phyloP scores from a whole-genome alignment of 2,888 invertebrate genomes.

The Zeuzera pyrina region DNA sequence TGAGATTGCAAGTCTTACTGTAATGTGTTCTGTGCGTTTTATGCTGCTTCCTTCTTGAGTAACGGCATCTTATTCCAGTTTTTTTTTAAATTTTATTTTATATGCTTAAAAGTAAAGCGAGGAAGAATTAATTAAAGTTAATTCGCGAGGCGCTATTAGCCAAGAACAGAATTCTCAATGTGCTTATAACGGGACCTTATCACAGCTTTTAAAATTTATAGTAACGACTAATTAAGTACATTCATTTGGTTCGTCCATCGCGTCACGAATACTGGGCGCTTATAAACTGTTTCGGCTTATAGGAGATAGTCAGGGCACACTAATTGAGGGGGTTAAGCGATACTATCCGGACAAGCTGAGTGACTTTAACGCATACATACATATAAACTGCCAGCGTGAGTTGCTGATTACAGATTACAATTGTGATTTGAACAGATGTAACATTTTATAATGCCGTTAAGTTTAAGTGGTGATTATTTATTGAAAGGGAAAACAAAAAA shows the following conservation, averaged over 20 bases:
- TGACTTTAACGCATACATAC: constrained; percentile 42
- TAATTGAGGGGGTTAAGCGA: constrained; percentile 54
- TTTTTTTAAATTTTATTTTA: too few species aligned
- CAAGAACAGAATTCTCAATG: constrained; percentile 32
- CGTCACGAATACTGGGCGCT: constrained; percentile 46
- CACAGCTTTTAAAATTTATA: constrained; percentile 62
- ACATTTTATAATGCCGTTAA: too few species aligned
- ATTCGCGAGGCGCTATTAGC: constrained; percentile 49
- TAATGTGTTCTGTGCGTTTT: constrained; percentile 5
- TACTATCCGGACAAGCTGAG: constrained; percentile 43
- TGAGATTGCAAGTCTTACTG: constrained; percentile 6
- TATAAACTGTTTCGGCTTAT: constrained; percentile 42
- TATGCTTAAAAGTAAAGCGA: too few species aligned
- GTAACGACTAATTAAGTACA: constrained; percentile 63
- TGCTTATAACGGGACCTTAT: constrained; percentile 57
- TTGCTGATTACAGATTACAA: too few species aligned
- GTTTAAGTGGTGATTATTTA: too few species aligned
- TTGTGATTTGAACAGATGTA: too few species aligned
- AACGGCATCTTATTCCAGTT: constrained; percentile 9
- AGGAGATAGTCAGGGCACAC: constrained; percentile 43
- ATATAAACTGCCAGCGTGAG: constrained; percentile 30
- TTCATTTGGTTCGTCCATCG: constrained; percentile 44
- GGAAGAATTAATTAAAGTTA: constrained; percentile 56
- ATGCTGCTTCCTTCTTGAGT: constrained; percentile 5
- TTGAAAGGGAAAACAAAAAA: too few species aligned